Evolutionary conservation across 2,113 vertebrate genomes (phyloP).

Genomic region (Oplegnathus fasciatus): DNA sequence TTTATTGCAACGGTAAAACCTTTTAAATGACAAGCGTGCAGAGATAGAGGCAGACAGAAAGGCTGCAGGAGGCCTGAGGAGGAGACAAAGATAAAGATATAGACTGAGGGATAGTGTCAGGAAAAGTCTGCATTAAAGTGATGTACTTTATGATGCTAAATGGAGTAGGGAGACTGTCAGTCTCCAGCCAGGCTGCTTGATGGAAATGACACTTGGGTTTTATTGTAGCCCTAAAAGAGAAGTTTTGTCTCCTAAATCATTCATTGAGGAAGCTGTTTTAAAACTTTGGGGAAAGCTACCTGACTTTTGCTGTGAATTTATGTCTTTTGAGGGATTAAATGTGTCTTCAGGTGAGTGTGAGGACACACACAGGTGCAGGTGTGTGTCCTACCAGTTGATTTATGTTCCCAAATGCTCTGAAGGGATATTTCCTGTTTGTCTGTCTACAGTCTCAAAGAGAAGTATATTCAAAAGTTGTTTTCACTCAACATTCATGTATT

Average conservation of each 20-base stretch:
- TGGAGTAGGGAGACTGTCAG: constrained; percentile 61
- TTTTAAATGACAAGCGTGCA: constrained; percentile 23
- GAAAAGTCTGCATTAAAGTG: constrained; percentile 55
- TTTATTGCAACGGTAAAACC: constrained; percentile 15
- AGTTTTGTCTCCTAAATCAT: constrained; percentile 70
- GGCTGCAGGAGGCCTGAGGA: constrained; percentile 19
- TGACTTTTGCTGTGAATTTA: constrained; percentile 49
- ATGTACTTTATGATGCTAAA: constrained; percentile 67
- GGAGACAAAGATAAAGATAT: constrained; percentile 42
- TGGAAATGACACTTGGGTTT: constrained; percentile 66
- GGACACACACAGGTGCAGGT: constrained; percentile 23
- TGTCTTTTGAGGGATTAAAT: constrained; percentile 46
- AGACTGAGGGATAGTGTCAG: constrained; percentile 50
- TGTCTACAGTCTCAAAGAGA: constrained; percentile 3
- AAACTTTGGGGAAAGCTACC: constrained; percentile 58
- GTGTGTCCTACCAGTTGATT: constrained; percentile 19
- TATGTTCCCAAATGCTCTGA: constrained; percentile 20
- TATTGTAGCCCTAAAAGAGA: constrained; percentile 69
- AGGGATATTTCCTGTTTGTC: constrained; percentile 1
- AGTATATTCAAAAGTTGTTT: background rate
- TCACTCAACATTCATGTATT: background rate
- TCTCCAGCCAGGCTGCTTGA: constrained; percentile 56
- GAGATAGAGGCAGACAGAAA: constrained; percentile 5
- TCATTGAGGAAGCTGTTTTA: constrained; percentile 45
- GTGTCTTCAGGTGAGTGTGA: constrained; percentile 28